Conservation (phyloP, 2,113 vertebrate genomes). For the Rhynchomys soricoides region DNA sequence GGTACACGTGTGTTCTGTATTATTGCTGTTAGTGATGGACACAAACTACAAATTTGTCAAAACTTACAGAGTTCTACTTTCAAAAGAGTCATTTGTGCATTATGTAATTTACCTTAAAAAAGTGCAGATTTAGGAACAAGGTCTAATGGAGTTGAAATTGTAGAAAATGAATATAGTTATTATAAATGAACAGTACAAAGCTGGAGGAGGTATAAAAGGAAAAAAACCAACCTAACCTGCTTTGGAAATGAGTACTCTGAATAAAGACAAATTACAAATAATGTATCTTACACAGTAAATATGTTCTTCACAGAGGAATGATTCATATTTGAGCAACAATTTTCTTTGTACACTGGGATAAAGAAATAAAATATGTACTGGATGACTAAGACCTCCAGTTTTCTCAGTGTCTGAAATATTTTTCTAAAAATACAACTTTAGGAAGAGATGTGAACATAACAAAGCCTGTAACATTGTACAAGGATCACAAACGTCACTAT, state of each 20-base stretch:
- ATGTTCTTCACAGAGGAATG: neutral
- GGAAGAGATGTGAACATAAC: neutral
- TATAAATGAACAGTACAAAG: neutral
- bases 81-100: neutral
- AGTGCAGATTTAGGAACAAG: neutral
- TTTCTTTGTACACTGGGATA: neutral
- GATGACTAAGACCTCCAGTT: neutral
- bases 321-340: conserved; percentile 20
- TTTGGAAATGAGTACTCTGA: neutral
- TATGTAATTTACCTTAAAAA: neutral
- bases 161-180: neutral
- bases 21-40: neutral
- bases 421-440: neutral
- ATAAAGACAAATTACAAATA: conserved; percentile 12
- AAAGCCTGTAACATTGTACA: neutral
- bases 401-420: neutral
- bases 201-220: neutral
- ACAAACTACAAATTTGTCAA: neutral
- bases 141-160: neutral
- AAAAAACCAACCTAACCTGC: neutral
- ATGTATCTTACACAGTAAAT: neutral
- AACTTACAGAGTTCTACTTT: neutral
- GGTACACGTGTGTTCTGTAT: neutral
- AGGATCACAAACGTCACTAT: neutral
- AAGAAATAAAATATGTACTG: neutral